These are phyloP conservation scores for Drosophila tristis DNA, from an alignment of 1,140 invertebrate species.

Conservation along the genomic window DNA sequence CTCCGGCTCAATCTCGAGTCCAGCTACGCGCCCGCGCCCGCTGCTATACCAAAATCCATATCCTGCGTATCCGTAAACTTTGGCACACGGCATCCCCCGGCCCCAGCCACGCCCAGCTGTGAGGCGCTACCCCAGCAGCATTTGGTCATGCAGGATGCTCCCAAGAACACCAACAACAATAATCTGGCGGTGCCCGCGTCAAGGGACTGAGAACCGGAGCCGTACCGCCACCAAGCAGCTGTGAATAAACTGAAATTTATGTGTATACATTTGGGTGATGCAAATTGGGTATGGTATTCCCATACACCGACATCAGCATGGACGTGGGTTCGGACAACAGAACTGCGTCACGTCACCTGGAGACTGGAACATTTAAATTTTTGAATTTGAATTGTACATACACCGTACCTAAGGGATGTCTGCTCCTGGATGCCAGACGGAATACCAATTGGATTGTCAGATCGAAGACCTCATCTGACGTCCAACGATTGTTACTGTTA, in stretches of 20 bases:
- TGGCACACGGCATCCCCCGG: slow-evolving; percentile 36
- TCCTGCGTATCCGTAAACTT: slow-evolving; percentile 76
- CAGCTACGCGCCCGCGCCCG: slow-evolving; percentile 60
- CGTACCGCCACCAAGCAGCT: slow-evolving; percentile 51
- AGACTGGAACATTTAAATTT: slow-evolving; percentile 34
- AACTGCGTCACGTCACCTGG: slow-evolving; percentile 23
- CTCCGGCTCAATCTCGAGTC: slow-evolving; percentile 75
- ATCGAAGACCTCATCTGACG: slow-evolving; percentile 6
- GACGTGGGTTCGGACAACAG: background rate
- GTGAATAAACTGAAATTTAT: slow-evolving; percentile 57
- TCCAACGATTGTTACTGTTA: slow-evolving; percentile 3
- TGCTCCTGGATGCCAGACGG: slow-evolving; percentile 10
- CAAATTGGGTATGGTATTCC: slow-evolving; percentile 36
- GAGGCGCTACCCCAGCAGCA: slow-evolving; percentile 40
- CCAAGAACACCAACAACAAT: slow-evolving; percentile 38
- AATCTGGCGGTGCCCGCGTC: slow-evolving; percentile 34
- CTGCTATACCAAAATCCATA: slow-evolving; percentile 68
- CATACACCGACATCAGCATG: slow-evolving; percentile 21
- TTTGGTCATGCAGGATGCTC: slow-evolving; percentile 2
- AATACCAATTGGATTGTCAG: slow-evolving; percentile 35
- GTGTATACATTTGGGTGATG: slow-evolving; percentile 49
- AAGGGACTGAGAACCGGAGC: slow-evolving; percentile 52
- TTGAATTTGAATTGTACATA: slow-evolving; percentile 49
- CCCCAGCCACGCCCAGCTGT: slow-evolving; percentile 65
- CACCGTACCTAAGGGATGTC: slow-evolving; percentile 56